These are phyloP conservation scores for Hephaestus fuliginosus DNA, from an alignment of 2,797 vertebrate species.

Conservation along the genomic window DNA sequence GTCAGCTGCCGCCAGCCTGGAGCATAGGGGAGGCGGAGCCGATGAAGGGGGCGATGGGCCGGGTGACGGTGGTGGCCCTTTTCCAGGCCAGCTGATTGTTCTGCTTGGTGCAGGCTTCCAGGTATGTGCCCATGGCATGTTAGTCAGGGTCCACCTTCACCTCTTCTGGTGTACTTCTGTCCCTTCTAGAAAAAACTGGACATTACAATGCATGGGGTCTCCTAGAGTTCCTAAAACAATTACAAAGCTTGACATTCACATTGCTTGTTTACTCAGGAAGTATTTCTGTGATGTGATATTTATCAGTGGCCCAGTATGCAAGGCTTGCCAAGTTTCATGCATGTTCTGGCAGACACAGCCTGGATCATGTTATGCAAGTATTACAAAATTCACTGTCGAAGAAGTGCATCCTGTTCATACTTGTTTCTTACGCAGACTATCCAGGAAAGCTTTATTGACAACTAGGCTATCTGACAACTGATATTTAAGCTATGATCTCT, in stretches of 20 bases:
- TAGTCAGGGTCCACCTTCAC: not conserved
- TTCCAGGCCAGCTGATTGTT: conserved; percentile 94
- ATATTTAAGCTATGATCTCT: conserved; percentile 1
- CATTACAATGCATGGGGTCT: not conserved
- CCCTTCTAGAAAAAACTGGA: not conserved
- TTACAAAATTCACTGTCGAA: not conserved
- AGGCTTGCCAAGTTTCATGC: not conserved
- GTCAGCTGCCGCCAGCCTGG: conserved; percentile 89
- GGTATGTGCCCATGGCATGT: conserved; percentile 75
- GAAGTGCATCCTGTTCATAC: not conserved
- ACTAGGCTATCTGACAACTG: not conserved
- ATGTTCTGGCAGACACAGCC: not conserved
- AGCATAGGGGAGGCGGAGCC: conserved; percentile 87
- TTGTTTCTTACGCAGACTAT: not conserved
- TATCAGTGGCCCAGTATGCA: not conserved
- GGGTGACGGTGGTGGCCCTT: conserved; percentile 92
- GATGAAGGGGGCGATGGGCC: conserved; percentile 87
- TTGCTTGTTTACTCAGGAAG: not conserved
- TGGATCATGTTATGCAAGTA: not conserved
- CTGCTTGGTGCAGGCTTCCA: conserved; percentile 94
- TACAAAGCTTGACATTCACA: not conserved
- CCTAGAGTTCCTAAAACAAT: not conserved
- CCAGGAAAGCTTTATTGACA: not conserved
- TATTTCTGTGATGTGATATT: not conserved
- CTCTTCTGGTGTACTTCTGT: conserved; percentile 1